Evolutionary conservation across 1,140 invertebrate species (phyloP), one percentile per base, ranked within the genome.

Genomic region (Melipona quadrifasciata): DNA sequence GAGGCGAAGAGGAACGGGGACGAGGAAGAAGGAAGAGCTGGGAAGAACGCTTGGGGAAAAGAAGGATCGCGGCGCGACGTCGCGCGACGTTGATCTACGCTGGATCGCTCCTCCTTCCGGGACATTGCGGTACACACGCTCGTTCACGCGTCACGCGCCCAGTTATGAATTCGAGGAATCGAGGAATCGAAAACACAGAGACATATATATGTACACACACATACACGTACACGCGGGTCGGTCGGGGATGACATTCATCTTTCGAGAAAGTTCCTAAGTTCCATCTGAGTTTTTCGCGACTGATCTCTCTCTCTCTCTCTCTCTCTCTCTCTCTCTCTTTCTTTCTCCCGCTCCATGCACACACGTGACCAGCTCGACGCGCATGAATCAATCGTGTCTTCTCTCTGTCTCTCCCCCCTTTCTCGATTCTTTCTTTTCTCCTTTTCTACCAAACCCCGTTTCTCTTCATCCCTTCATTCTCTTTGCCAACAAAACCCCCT

Each of bases 201-300:
- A 14, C 14, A 51, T 34, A 16, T 4, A 12, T 5, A 14, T 21
- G 27, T 47, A 39, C 0, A 39, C 6, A 39, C 0, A 39, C 10
- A 47, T 47, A 47, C 8, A 47, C 39, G 10, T 47, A 27, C 58
- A 73, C 86, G 67, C 61, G 78, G 71, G 72, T 83, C 84, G 84
- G 55, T 83, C 71, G 75, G 79, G 84, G 77, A 88, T 88, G 84
- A 71, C 83, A 83, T 58, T 73, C 76, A 84, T 71, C 74, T 58
- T 65, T 78, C 74, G 65, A 70, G 82, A 71, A 85, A 85, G 82
- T 79, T 80, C 82, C 77, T 85, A 72, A 68, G 78, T 71, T 88
- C 82, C 82, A 78, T 77, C 81, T 58, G 17, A 39, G 78, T 82
- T 27, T 58, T 77, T 70, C n/a, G 61, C 84, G 73, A 79, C 70